Evolutionary conservation across 2,113 vertebrate species (phyloP).

Genomic region (Eudyptes chrysolophus): DNA sequence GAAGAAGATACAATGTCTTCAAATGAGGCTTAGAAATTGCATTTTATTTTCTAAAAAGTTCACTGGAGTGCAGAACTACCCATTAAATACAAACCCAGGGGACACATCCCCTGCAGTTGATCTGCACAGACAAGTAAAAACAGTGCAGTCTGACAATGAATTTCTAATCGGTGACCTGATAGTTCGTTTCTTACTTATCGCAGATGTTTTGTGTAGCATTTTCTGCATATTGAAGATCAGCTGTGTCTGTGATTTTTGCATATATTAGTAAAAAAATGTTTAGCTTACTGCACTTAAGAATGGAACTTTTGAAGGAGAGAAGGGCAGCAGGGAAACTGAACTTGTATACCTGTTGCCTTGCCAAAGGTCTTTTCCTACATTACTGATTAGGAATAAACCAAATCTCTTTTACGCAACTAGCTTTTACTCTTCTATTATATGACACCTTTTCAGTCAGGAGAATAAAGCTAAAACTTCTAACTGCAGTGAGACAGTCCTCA

Average conservation of each 20-base stretch:
- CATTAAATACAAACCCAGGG: neutral
- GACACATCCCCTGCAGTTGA: neutral
- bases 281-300: neutral
- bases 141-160: neutral
- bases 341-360: neutral
- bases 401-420: neutral
- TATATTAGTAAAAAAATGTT: neutral
- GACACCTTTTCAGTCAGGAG: neutral
- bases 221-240: slow-evolving; percentile 16
- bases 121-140: neutral
- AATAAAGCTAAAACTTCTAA: neutral
- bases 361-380: neutral
- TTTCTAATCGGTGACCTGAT: slow-evolving; percentile 20
- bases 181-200: neutral
- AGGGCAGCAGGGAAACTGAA: neutral
- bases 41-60: slow-evolving; percentile 16
- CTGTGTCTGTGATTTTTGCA: neutral
- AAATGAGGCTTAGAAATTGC: slow-evolving; percentile 38
- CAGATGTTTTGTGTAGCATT: slow-evolving; percentile 32
- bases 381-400: neutral
- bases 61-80: neutral
- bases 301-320: neutral
- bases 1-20: slow-evolving; percentile 44
- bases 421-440: neutral
- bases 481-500: neutral